Percentiles rank a stretch among this genome's conserved stretches.
phyloP scores from a whole-genome alignment of 2,113 vertebrate species.

The Thryonomys swinderianus region DNA sequence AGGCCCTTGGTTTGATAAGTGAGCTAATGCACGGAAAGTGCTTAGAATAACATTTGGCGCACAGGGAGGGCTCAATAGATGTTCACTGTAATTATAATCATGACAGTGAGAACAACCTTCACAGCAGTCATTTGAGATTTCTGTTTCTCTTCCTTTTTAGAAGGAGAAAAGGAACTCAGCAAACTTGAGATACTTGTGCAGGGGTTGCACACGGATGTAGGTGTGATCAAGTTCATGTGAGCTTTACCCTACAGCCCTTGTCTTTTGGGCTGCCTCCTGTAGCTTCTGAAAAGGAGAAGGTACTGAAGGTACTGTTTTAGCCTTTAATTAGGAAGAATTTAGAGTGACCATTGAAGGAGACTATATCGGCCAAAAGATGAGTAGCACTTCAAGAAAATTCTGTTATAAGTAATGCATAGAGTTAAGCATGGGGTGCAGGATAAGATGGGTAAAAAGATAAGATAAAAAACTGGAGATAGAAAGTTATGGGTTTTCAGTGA shows the following conservation, averaged over 20 bases:
- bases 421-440: background rate
- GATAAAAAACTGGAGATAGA: background rate
- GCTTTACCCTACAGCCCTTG: background rate
- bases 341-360: background rate
- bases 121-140: background rate
- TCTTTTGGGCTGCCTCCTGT: background rate
- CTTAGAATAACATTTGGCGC: background rate
- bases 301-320: slow-evolving; percentile 19
- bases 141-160: background rate
- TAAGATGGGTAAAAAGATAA: background rate
- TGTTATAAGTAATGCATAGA: background rate
- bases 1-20: background rate
- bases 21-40: background rate
- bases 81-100: background rate
- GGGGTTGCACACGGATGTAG: background rate
- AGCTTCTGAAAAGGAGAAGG: background rate
- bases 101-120: background rate
- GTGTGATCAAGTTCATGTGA: background rate
- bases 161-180: background rate
- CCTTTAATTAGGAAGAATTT: background rate
- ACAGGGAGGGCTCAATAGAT: background rate
- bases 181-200: background rate
- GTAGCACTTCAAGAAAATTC: background rate
- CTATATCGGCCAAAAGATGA: background rate
- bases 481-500: background rate